Evolutionary conservation across 2,888 invertebrate species (phyloP).

Genomic region (Aleiodes alternator): DNA sequence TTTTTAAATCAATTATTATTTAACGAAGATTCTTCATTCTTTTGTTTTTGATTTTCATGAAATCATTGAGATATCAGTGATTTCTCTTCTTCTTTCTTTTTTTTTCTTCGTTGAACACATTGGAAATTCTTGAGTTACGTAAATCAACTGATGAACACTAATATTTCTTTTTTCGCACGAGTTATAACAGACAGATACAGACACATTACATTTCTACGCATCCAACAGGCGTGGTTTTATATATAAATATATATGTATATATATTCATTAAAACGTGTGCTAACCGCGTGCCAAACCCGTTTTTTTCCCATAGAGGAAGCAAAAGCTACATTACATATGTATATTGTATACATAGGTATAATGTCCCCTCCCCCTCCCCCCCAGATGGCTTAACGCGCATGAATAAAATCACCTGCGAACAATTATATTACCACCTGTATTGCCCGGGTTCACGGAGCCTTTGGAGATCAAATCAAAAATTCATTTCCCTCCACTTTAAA

Average conservation of each 20-base stretch:
- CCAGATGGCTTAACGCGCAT: constrained; percentile 55
- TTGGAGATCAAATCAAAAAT: constrained; percentile 16
- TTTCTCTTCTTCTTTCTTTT: not conserved
- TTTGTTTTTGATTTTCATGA: not conserved
- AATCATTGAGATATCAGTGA: not conserved
- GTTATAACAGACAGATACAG: not conserved
- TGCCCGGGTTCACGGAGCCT: not conserved
- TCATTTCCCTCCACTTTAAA: not conserved
- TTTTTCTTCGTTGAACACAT: not conserved
- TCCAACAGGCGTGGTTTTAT: constrained; percentile 30
- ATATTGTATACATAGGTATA: not conserved
- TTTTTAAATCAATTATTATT: constrained; percentile 2
- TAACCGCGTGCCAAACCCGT: constrained; percentile 41
- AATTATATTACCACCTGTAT: constrained; percentile 2
- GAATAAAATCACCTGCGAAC: constrained; percentile 60
- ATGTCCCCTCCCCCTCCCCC: not conserved
- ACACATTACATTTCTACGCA: not conserved
- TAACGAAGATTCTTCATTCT: not conserved
- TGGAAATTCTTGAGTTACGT: constrained; percentile 21
- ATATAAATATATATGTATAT: too few relatives aligned
- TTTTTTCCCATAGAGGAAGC: constrained; percentile 25
- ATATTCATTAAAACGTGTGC: constrained; percentile 2
- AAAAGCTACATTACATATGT: constrained; percentile 12
- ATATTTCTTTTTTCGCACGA: constrained; percentile 16
- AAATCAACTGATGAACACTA: not conserved